phyloP scores from a whole-genome alignment of 23 tunicate genomes.

The Styela plicata region DNA sequence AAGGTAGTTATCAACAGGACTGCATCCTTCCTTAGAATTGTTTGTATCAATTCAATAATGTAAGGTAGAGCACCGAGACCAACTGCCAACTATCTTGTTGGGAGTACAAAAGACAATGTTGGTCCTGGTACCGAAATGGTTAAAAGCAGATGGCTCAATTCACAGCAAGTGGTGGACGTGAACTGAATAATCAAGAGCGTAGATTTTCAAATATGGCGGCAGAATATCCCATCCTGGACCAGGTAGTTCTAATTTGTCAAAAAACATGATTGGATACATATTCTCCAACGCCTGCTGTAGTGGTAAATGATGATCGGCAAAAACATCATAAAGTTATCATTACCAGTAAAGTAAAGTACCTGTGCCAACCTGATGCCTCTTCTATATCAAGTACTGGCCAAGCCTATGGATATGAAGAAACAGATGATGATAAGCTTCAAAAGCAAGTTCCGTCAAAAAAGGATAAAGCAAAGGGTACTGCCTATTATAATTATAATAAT shows the following conservation, averaged over 20 bases:
- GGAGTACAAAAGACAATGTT: constrained; percentile 78
- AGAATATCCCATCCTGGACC: constrained; percentile 71
- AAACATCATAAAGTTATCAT: constrained; percentile 51
- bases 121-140: constrained; percentile 89
- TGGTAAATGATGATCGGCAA: not conserved
- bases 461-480: constrained; percentile 79
- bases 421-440: constrained; percentile 69
- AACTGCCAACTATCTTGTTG: constrained; percentile 62
- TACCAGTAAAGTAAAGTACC: constrained; percentile 70
- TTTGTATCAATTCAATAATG: constrained; percentile 56
- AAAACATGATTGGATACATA: constrained; percentile 85
- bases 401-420: constrained; percentile 95
- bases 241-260: constrained; percentile 74
- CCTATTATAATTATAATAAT: constrained; percentile 78
- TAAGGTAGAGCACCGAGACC: constrained; percentile 91
- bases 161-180: constrained; percentile 48
- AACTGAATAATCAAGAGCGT: constrained; percentile 61
- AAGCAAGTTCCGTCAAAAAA: constrained; percentile 84
- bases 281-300: not conserved
- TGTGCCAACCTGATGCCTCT: constrained; percentile 85
- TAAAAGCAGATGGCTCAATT: constrained; percentile 61
- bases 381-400: constrained; percentile 94
- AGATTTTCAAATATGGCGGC: constrained; percentile 54
- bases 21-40: no score
- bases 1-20: no score